Evolutionary conservation across 2,888 invertebrate species (phyloP), one percentile per base, ranked within the genome.

Genomic region (Melitaea athalia): DNA sequence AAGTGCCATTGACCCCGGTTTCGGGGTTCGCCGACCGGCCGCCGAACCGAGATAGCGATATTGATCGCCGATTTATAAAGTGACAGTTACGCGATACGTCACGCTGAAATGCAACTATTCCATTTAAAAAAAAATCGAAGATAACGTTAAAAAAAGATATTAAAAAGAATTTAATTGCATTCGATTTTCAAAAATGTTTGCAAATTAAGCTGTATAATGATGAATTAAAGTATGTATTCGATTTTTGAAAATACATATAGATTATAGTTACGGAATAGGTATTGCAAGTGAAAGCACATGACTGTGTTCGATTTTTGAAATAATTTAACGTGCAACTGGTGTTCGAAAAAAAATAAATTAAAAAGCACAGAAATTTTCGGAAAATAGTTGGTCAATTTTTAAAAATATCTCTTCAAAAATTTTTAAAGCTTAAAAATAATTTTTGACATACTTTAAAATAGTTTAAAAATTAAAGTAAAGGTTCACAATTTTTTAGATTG

Each of bases 11-110:
- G 82, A 83, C 80, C 81, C 72, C 69, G 65, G 75, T 76, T 82
- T 79, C 71, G 81, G 79, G 76, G 81, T 78, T 79, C 81, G 80
- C 74, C 78, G 83, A 68, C 76, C 84, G 84, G 79, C 68, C 81
- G 79, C 76, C 77, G 71, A 68, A 72, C 72, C 64, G 69, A 71
- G 73, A 74, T 76, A 77, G 75, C 75, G 68, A 73, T 77, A 78
- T 77, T 75, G 76, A 77, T 77, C 76, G 52, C 52, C 52, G 74
- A 77, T 77, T 75, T 68, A 67, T 71, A 59, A 24, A 72, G 67
- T 67, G 71, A 72, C 72, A 71, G 72, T 71, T 68, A 72, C 38
- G 53, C 63, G 59, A 59, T 71, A 73, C 71, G 72, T 70, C 67
- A 71, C 68, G 63, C 42, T 49, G 62, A 33, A 42, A 15, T 64